Evolutionary conservation across 2,113 vertebrate genomes (phyloP).

Genomic region (Acanthochromis polyacanthus): DNA sequence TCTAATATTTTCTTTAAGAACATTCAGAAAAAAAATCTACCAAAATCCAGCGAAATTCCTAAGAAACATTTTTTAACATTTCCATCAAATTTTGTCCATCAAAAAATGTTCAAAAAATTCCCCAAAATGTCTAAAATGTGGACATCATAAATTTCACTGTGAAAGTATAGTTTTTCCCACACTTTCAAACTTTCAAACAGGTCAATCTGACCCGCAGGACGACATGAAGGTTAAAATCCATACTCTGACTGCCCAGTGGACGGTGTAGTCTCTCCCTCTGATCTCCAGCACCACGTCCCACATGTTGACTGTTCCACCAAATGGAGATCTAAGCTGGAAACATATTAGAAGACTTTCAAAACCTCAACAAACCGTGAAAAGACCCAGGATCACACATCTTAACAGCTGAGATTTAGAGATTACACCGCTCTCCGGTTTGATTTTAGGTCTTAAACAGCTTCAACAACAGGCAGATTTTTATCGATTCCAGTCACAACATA

Average conservation of each 20-base stretch:
- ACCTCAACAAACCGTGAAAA: slow-evolving; percentile 31
- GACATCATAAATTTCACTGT: too few relatives aligned
- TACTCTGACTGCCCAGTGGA: not conserved
- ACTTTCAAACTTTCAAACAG: too few relatives aligned
- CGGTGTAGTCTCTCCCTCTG: not conserved
- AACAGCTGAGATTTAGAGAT: slow-evolving; percentile 41
- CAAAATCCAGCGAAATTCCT: too few relatives aligned
- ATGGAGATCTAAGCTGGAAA: slow-evolving; percentile 2
- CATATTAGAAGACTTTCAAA: slow-evolving; percentile 5
- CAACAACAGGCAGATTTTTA: slow-evolving; percentile 19
- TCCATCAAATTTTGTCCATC: too few relatives aligned
- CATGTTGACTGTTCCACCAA: slow-evolving; percentile 18
- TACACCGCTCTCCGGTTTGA: slow-evolving; percentile 13
- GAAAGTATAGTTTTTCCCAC: too few relatives aligned
- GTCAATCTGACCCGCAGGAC: too few relatives aligned
- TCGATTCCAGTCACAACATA: slow-evolving; percentile 25
- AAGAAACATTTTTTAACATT: too few relatives aligned
- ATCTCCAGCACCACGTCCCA: not conserved
- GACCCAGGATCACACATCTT: slow-evolving; percentile 9
- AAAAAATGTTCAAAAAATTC: too few relatives aligned
- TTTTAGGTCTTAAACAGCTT: slow-evolving; percentile 2
- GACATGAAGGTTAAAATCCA: not conserved
- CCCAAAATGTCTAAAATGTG: too few relatives aligned
- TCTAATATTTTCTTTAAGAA: too few relatives aligned
- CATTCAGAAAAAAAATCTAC: too few relatives aligned